Conservation (phyloP, 2,113 vertebrate species). For the Anser cygnoides region DNA sequence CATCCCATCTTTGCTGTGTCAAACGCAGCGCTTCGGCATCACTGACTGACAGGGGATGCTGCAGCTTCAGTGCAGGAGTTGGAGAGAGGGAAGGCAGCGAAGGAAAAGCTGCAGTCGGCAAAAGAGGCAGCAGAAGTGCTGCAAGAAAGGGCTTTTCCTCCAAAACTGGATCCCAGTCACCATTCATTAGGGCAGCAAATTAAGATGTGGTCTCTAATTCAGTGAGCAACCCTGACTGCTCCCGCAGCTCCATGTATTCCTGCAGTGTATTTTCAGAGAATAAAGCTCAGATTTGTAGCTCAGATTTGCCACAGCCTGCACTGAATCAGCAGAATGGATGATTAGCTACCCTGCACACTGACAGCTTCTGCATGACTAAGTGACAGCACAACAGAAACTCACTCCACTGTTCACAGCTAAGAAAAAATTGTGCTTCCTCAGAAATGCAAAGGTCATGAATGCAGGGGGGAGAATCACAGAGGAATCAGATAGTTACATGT, state of each 20-base stretch:
- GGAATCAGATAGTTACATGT: not conserved
- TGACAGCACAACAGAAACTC: not conserved
- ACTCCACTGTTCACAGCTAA: not conserved
- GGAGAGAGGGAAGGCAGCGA: not conserved
- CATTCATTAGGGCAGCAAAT: not conserved
- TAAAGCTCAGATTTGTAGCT: not conserved
- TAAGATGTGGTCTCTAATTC: not conserved
- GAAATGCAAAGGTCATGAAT: not conserved
- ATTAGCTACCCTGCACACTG: not conserved
- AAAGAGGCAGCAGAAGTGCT: not conserved
- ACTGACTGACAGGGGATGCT: conserved; percentile 32
- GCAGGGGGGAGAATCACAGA: not conserved
- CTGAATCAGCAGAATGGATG: conserved; percentile 40
- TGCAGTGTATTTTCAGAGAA: not conserved
- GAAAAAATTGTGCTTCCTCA: not conserved
- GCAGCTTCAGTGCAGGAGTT: not conserved
- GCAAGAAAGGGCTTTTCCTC: not conserved
- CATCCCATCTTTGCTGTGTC: not conserved
- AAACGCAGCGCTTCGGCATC: conserved; percentile 4
- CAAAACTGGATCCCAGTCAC: not conserved
- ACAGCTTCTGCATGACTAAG: not conserved
- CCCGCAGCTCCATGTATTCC: not conserved
- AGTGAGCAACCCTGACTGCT: not conserved
- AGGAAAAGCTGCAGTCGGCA: not conserved
- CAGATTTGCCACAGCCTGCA: not conserved